A percentile compares a stretch with the other conserved stretches of the same genome.
These are phyloP conservation scores for Marasmarcha lunaedactyla DNA, from an alignment of 2,888 invertebrate species.

Conservation along the genomic window DNA sequence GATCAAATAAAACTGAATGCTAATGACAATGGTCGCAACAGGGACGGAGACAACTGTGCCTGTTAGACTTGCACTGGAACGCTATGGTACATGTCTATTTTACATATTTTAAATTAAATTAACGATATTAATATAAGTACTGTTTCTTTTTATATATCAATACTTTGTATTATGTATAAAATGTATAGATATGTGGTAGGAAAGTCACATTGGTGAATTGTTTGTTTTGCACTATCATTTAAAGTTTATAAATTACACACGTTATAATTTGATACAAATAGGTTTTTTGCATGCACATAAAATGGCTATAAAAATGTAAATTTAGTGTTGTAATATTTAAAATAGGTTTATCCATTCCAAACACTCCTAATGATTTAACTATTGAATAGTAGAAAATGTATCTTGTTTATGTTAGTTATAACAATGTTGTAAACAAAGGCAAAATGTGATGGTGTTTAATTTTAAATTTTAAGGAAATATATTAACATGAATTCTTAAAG, in stretches of 20 bases:
- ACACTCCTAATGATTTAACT: no score
- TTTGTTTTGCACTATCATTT: constrained; percentile 28
- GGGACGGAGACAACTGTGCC: constrained; percentile 81
- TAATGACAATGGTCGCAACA: constrained; percentile 78
- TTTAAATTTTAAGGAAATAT: no score
- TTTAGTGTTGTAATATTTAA: neutral
- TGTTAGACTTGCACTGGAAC: constrained; percentile 68
- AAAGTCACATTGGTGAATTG: constrained; percentile 27
- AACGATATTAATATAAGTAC: constrained; percentile 54
- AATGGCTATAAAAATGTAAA: constrained; percentile 2
- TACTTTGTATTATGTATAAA: constrained; percentile 44
- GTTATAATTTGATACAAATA: neutral
- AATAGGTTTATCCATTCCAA: no score
- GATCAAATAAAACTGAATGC: constrained; percentile 92
- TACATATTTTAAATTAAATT: constrained; percentile 49
- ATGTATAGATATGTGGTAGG: constrained; percentile 43
- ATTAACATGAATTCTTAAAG: no score
- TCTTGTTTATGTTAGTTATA: no score
- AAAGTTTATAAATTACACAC: neutral
- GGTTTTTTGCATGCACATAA: neutral
- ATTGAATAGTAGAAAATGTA: no score
- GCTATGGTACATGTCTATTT: constrained; percentile 41
- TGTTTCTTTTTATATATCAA: constrained; percentile 40
- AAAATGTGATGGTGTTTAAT: no score
- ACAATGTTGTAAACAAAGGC: no score